phyloP scores from a whole-genome alignment of 35 echinoderm and acorn worm species.

The Apostichopus japonicus region DNA sequence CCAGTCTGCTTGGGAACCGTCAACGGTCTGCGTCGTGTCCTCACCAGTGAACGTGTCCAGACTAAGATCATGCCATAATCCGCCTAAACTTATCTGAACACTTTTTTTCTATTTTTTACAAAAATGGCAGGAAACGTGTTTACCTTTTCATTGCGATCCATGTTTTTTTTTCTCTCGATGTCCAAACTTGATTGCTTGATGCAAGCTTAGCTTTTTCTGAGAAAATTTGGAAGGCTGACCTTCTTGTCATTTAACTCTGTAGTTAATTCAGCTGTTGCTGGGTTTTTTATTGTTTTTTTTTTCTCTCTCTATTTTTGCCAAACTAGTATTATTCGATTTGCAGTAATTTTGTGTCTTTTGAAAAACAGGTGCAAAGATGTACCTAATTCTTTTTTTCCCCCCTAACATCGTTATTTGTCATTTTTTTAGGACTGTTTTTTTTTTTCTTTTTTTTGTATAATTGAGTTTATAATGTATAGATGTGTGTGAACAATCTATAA shows the following conservation, averaged over 20 bases:
- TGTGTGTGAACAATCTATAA: background rate
- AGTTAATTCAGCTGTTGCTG: no score
- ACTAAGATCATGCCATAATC: slow-evolving; percentile 13
- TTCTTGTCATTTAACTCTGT: background rate
- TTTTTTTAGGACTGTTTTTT: background rate
- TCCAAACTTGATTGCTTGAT: background rate
- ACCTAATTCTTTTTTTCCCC: background rate
- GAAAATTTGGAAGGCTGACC: background rate
- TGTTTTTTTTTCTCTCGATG: background rate
- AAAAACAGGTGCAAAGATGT: background rate
- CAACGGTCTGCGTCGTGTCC: background rate
- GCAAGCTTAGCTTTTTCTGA: background rate
- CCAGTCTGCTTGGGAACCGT: slow-evolving; percentile 47
- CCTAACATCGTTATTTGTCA: background rate
- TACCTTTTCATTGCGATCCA: background rate
- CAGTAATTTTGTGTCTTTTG: slow-evolving; percentile 6
- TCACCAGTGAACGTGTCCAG: slow-evolving; percentile 34
- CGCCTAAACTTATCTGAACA: background rate
- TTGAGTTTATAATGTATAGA: background rate
- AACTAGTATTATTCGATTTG: background rate
- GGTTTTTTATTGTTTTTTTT: no score
- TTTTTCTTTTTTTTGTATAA: background rate
- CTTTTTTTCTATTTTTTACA: background rate
- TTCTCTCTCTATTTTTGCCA: background rate
- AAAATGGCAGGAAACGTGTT: background rate